Conservation (phyloP, 2,888 invertebrate species). For the Bimastos eiseni region DNA sequence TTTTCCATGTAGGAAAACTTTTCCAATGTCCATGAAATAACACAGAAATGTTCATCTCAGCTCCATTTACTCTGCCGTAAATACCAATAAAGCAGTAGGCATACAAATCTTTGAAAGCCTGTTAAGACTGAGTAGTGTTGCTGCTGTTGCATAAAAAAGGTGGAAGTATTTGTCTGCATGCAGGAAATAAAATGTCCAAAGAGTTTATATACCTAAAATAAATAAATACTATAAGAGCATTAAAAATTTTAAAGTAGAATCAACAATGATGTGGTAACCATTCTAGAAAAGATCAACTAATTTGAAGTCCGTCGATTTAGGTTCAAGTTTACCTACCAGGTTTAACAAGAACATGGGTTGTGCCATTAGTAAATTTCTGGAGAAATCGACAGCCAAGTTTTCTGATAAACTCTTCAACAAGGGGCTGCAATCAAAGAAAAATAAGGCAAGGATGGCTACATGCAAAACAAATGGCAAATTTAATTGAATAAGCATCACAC, state of each 20-base stretch:
- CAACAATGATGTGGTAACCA: neutral
- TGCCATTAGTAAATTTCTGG: constrained; percentile 24
- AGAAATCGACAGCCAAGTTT: constrained; percentile 27
- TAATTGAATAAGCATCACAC: no score
- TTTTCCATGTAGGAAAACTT: no score
- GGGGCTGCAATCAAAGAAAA: constrained; percentile 14
- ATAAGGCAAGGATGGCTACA: neutral
- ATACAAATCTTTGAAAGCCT: no score
- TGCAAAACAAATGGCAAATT: neutral
- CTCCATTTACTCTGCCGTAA: no score
- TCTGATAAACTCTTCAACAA: constrained; percentile 26
- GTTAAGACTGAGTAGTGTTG: no score
- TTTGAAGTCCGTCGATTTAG: neutral
- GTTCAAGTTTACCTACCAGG: constrained; percentile 34
- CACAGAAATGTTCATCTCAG: no score
- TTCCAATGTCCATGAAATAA: no score
- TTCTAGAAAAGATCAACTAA: neutral
- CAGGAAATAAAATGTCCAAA: neutral
- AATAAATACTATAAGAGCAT: neutral
- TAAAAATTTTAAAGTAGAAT: neutral
- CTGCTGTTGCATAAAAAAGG: no score
- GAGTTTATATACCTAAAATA: neutral
- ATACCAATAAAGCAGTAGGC: no score
- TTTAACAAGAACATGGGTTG: constrained; percentile 40
- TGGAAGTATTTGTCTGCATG: no score